Base-by-base conservation (phyloP, 2,888 invertebrate species). In the Leucophenga montana region DNA sequence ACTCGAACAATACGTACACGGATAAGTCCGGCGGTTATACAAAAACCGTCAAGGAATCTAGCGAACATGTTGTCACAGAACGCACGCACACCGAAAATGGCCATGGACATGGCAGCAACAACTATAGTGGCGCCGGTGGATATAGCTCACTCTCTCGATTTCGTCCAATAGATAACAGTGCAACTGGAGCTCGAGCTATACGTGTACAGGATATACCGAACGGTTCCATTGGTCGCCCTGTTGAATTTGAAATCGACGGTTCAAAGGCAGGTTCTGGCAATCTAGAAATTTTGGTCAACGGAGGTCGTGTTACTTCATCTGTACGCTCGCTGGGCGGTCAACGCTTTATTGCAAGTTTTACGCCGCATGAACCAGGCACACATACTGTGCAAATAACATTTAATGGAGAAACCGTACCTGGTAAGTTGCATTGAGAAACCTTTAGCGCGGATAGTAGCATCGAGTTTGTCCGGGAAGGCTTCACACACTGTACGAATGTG, bases 231-330 rank as follows among this genome's bases (percentile, higher is more conserved):
- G 97, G 97, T 77, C 93, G 95, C 87, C 95, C 97, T 67, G 97
- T 98, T 67, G 96, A 97, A 89, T 99, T 99, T 90, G 96, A 97
- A 90, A 98, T 99, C 89, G 98, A 99, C 89, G 97, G 98, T 69
- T 95, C 96, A 71, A 92, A 93, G 76, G 98, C 98, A n/a, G 98
- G 98, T 48, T 96, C 97, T 3, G 99, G 98, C 16, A 97, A 98
- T 89, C 90, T 99, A 77, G 98, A 98, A 89, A 95, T 99, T 77
- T 92, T 98, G 75, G 97, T 98, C 9, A 97, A 98, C 85, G 97
- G 97, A 50, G 95, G 97, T 4, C 93, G 97, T 75, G 97, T 98
- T 31, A 96, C 97, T 9, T 98, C 98, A 79, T 96, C 96, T 68
- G 97, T 99, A 14, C 92, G 95, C 74, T 95, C 96, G 70, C 91